Conservation (phyloP, 2,113 vertebrate species). For the Eudyptes chrysolophus region DNA sequence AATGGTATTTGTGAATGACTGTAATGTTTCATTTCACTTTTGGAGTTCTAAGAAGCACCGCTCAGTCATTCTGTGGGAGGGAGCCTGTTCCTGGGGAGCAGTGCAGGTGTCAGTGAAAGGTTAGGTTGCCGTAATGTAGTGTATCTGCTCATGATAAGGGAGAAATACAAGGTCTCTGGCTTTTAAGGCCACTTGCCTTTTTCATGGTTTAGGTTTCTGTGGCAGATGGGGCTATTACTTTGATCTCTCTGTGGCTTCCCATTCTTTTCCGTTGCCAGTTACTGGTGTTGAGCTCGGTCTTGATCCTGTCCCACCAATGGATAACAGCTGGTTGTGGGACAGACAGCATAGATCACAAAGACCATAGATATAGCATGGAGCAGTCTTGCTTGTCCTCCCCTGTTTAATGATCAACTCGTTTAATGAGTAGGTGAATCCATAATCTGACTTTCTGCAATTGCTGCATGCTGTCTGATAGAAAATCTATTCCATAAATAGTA, state of each 20-base stretch:
- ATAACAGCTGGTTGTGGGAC: background rate
- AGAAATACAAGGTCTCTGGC: background rate
- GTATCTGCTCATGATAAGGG: background rate
- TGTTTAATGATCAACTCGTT: background rate
- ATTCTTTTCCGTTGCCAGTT: background rate
- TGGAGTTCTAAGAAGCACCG: background rate
- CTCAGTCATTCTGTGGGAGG: background rate
- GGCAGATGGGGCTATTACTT: background rate
- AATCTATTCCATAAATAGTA: background rate
- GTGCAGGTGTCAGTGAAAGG: background rate
- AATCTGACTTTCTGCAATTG: background rate
- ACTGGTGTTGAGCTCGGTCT: background rate
- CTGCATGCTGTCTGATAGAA: background rate
- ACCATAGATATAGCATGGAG: accelerated
- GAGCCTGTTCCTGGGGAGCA: background rate
- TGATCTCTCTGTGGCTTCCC: background rate
- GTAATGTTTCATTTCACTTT: background rate
- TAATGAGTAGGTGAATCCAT: background rate
- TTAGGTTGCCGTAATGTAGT: background rate
- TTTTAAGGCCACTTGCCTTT: background rate
- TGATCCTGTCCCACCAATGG: background rate
- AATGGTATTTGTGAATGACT: background rate
- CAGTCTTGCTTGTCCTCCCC: background rate
- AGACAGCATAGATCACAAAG: background rate
- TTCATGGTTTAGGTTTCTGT: background rate